Evolutionary conservation across 2,888 invertebrate genomes (phyloP).

Genomic region (Magallana nippona): DNA sequence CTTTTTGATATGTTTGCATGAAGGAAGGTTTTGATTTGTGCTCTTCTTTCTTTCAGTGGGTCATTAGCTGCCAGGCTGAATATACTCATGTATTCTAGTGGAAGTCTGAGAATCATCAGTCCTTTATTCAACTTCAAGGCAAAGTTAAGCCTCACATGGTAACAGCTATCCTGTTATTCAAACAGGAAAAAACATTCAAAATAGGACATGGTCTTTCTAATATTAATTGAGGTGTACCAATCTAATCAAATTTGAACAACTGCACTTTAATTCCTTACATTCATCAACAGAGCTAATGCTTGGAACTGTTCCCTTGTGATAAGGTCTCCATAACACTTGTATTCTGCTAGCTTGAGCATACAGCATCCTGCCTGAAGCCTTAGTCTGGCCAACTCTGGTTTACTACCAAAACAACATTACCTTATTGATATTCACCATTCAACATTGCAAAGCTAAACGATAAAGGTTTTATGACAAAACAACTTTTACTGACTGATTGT

Average conservation of each 20-base stretch:
- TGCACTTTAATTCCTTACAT: conserved; percentile 83
- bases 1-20: conserved; percentile 92
- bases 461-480: background rate
- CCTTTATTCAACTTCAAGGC: conserved; percentile 96
- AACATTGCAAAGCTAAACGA: too few relatives aligned
- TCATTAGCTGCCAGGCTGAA: conserved; percentile 95
- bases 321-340: conserved; percentile 96
- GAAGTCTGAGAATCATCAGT: conserved; percentile 84
- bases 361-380: conserved; percentile 95
- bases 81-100: conserved; percentile 97
- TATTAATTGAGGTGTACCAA: background rate
- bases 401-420: conserved; percentile 63
- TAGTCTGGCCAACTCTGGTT: conserved; percentile 93
- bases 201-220: background rate
- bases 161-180: conserved; percentile 77
- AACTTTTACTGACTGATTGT: background rate
- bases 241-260: background rate
- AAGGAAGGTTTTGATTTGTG: conserved; percentile 86
- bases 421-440: background rate
- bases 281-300: conserved; percentile 93
- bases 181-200: background rate
- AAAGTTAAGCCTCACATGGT: conserved; percentile 90
- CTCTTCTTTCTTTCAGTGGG: conserved; percentile 88
- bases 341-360: conserved; percentile 97
- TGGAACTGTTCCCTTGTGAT: conserved; percentile 97